Conservation (phyloP, 2,888 invertebrate species). For the Nymphalis polychloros region DNA sequence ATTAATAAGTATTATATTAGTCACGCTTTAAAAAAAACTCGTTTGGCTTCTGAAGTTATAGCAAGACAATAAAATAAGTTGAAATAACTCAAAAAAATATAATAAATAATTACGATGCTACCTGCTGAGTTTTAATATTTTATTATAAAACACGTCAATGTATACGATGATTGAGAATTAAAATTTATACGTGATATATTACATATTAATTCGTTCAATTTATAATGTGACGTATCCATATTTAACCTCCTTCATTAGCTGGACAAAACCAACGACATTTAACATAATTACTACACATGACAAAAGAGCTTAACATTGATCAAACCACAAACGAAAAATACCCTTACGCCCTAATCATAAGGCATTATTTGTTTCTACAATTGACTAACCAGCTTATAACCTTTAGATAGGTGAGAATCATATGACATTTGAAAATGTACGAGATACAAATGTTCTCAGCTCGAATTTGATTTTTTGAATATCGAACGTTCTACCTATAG, state of each 20-base stretch:
- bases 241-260: conserved; percentile 66
- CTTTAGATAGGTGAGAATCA: conserved; percentile 61
- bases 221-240: conserved; percentile 43
- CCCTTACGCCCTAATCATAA: not conserved
- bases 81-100: conserved; percentile 10
- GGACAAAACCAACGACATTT: conserved; percentile 78
- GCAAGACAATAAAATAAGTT: conserved; percentile 8
- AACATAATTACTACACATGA: conserved; percentile 48
- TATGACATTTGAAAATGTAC: conserved; percentile 71
- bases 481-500: conserved; percentile 42
- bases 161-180: conserved; percentile 30
- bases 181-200: conserved; percentile 25
- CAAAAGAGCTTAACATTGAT: conserved; percentile 45
- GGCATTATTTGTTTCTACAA: conserved; percentile 33
- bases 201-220: conserved; percentile 35
- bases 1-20: conserved; percentile 1
- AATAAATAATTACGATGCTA: conserved; percentile 34
- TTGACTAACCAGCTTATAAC: not conserved
- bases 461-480: conserved; percentile 59
- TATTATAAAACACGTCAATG: conserved; percentile 28
- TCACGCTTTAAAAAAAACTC: conserved; percentile 1
- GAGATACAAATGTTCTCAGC: conserved; percentile 54
- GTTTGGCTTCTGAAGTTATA: conserved; percentile 27
- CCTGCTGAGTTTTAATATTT: conserved; percentile 24
- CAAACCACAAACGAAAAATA: conserved; percentile 18